Evolutionary conservation across 1,140 invertebrate species (phyloP), one percentile per base, ranked within the genome.

Genomic region (Leptinotarsa lineolata): DNA sequence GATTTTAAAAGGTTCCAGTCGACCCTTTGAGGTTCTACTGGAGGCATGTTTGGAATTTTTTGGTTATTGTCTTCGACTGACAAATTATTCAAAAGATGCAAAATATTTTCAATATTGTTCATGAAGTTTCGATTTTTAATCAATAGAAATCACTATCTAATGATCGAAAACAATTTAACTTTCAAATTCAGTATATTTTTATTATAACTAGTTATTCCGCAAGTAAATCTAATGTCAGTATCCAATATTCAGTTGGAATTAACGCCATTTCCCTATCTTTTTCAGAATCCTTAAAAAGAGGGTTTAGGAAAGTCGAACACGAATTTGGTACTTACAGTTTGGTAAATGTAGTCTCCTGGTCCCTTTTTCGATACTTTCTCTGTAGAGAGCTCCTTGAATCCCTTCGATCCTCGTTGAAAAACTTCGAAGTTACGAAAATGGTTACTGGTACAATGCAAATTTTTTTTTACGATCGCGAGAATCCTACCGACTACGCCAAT

Each of bases 1-100:
- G 63, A 72, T 66, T 65, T 65, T 5, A 24, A 65, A 24, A 65
- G 24, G 8, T 65, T 21, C n/a, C 8, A 65, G 30, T 65, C 24
- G 4, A 65, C 12, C 15, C 24, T n/a, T 46, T 5, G 45, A 6
- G 5, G 45, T 13, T 46, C 45, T 46, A 46, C 45, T 46, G 45
- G 45, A 6, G 45, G 45, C 45, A 46, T 46, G 45, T 46, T 46
- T 46, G n/a, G n/a, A n/a, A n/a, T n/a, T n/a, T n/a, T n/a, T n/a
- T n/a, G n/a, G n/a, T n/a, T n/a, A n/a, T n/a, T n/a, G n/a, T n/a
- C n/a, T n/a, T n/a, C n/a, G n/a, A n/a, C n/a, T n/a, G n/a, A n/a
- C n/a, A 46, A 46, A 46, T 5, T 46, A 46, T 6, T 46, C 5
- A 46, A 13, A 6, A 5, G 5, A 46, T 46, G 5, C 13, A 13